Conservation (phyloP, 1,140 invertebrate species). For the Drosophila ohnishii region DNA sequence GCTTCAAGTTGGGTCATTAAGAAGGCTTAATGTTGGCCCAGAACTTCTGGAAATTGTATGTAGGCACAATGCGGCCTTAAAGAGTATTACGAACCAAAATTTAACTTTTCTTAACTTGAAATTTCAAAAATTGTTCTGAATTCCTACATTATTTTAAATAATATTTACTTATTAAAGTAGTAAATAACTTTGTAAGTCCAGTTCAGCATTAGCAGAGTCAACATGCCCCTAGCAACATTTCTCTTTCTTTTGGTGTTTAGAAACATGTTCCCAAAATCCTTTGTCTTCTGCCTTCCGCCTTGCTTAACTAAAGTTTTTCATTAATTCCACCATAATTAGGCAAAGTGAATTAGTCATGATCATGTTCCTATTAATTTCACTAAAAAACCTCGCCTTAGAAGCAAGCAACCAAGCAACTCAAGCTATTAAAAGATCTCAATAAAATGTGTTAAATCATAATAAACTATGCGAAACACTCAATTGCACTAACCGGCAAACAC, state of each 20-base stretch:
- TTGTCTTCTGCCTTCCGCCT: no score
- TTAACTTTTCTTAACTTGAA: neutral
- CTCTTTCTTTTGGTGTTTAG: no score
- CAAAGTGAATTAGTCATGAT: no score
- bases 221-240: no score
- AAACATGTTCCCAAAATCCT: no score
- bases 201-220: no score
- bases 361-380: no score
- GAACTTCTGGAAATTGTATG: neutral
- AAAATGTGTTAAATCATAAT: conserved; percentile 43
- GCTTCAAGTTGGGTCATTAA: conserved; percentile 13
- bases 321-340: neutral
- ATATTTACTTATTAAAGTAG: no score
- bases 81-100: neutral
- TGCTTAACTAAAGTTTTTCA: neutral
- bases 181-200: no score
- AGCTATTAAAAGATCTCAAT: conserved; percentile 21
- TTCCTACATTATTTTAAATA: no score
- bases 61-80: neutral
- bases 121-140: neutral
- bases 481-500: conserved; percentile 7
- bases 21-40: conserved; percentile 11
- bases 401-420: neutral
- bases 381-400: neutral
- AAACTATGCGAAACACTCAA: conserved; percentile 45